Evolutionary conservation across 2,797 vertebrate genomes (phyloP).

Genomic region (Myotis findleyi): DNA sequence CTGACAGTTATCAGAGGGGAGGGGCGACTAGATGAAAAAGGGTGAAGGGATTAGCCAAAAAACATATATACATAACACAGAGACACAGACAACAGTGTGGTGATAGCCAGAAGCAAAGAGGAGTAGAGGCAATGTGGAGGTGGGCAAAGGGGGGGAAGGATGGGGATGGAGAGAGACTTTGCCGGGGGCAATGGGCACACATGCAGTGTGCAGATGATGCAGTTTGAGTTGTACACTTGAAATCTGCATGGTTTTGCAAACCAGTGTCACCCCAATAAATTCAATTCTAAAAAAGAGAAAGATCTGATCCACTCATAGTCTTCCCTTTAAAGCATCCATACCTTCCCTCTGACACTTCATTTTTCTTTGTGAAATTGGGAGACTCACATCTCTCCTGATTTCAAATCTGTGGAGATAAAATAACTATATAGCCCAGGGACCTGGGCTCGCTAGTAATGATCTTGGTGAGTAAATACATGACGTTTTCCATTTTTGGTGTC

Average conservation of each 20-base stretch:
- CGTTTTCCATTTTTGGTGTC: neutral
- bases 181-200: neutral
- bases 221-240: neutral
- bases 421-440: neutral
- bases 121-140: neutral
- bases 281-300: neutral
- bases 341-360: neutral
- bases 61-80: neutral
- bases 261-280: neutral
- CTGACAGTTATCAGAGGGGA: neutral
- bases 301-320: neutral
- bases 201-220: neutral
- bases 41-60: neutral
- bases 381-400: neutral
- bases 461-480: neutral
- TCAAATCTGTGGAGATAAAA: neutral
- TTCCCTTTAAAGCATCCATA: neutral
- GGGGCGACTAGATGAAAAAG: neutral
- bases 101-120: neutral
- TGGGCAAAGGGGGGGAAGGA: neutral
- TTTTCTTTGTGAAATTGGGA: neutral
- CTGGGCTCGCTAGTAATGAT: neutral
- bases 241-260: neutral
- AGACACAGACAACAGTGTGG: neutral
- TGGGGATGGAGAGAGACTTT: neutral